Evolutionary conservation across 2,797 vertebrate species (phyloP), one percentile per base, ranked within the genome.

Genomic region (Myotis pilosus): DNA sequence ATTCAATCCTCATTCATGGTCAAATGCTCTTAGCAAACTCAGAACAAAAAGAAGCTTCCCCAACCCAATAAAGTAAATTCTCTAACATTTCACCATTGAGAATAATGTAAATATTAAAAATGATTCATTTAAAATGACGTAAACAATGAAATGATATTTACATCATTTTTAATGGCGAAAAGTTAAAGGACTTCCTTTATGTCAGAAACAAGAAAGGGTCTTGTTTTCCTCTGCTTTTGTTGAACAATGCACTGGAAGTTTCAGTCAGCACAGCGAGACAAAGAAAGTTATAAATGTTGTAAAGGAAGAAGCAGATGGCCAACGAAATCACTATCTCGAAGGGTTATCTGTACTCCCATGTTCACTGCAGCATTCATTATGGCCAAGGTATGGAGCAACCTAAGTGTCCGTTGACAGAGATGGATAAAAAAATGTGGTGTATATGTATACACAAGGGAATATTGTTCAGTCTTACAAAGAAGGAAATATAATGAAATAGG

Each of bases 11-110:
- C 3, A 81, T 74, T 89, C 72, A 92, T 69, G 49, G 55, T 95
- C 62, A 86, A 81, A 89, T 74, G 22, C 17, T 85, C 74, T 89
- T 72, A 80, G 57, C 49, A 68, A 92, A 85, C n/a, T 94, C 44
- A 30, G 41, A 89, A 92, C 57, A 75, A 51, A 81, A 89, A 15
- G 11, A 81, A 90, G 33, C 17, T 69, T 89, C 28, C 13, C 60
- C n/a, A 62, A 80, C 51, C n/a, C 60, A 62, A 53, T 64, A 74
- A 68, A 94, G 53, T n/a, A 80, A 83, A 69, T 86, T 72, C 25
- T 78, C 47, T 57, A 85, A 66, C 20, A 57, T 75, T 49, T 91
- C 57, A 75, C n/a, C 68, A 41, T 22, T 57, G 64, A 80, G 72
- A 91, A 51, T 51, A 41, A 79, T 15, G 8, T 92, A 92, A 53